Percentiles rank a stretch among this genome's conserved stretches.
phyloP scores from a whole-genome alignment of 2,797 vertebrate genomes.

The Alca torda region DNA sequence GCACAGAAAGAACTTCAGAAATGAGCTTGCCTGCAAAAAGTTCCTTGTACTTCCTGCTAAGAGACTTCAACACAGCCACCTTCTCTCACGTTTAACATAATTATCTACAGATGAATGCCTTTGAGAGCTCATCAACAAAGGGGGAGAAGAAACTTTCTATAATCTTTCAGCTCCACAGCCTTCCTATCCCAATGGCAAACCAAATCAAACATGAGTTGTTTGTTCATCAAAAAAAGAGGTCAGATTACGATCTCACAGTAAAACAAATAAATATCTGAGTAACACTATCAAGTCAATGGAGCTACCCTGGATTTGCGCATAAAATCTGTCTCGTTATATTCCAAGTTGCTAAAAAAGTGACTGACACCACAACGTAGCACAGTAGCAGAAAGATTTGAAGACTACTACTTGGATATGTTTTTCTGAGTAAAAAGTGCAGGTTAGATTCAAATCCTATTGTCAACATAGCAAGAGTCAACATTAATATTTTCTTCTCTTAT shows the following conservation, averaged over 20 bases:
- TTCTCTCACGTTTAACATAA: background rate
- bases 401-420: background rate
- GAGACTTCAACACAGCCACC: background rate
- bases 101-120: conserved; percentile 1
- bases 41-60: background rate
- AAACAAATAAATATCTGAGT: background rate
- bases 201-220: background rate
- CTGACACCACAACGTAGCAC: background rate
- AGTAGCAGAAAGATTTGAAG: conserved; percentile 20
- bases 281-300: background rate
- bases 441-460: conserved; percentile 8
- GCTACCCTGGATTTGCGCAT: background rate
- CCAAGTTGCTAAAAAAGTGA: background rate
- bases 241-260: background rate
- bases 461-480: background rate
- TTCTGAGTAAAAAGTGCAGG: background rate
- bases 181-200: background rate
- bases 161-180: background rate
- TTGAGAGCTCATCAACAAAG: background rate
- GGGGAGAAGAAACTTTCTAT: background rate
- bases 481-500: conserved; percentile 24
- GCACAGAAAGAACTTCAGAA: background rate
- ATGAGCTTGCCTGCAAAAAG: background rate
- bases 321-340: background rate
- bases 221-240: background rate